Percentiles rank a stretch among this genome's conserved stretches.
Conservation (phyloP, 2,113 vertebrate genomes). For the Pteruthius melanotis region DNA sequence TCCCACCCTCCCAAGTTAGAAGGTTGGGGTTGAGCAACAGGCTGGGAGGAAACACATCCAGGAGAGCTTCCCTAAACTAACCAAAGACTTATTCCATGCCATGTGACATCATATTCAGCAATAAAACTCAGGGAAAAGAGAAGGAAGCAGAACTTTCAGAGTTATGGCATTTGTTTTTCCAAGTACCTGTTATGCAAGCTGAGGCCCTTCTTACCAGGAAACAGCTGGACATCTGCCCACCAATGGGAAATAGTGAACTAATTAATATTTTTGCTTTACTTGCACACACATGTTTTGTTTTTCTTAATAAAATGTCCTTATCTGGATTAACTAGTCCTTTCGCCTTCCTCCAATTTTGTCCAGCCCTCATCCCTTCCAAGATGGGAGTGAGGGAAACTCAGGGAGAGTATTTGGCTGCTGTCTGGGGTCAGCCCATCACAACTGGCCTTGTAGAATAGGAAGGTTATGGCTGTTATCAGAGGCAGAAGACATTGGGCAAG, state of each 20-base stretch:
- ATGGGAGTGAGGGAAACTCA: background rate
- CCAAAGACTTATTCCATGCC: background rate
- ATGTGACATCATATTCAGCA: background rate
- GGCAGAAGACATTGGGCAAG: background rate
- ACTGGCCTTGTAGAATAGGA: background rate
- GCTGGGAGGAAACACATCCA: background rate
- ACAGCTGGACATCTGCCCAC: background rate
- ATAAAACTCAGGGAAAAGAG: background rate
- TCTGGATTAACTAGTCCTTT: fast-evolving
- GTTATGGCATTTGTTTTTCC: background rate
- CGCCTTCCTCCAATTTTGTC: background rate
- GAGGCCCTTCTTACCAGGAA: background rate
- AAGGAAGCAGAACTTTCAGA: background rate
- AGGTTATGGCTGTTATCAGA: background rate
- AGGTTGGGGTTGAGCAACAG: background rate
- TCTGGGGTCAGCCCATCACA: background rate
- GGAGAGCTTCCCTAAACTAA: background rate
- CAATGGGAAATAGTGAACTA: background rate
- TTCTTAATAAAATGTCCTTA: background rate
- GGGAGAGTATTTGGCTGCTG: background rate
- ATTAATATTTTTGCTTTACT: background rate
- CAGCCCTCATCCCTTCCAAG: background rate
- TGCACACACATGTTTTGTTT: background rate
- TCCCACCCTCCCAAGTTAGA: background rate
- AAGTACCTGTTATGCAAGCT: background rate